These are phyloP conservation scores for Microtus oregoni DNA, from an alignment of 2,113 vertebrate genomes.

Conservation along the genomic window DNA sequence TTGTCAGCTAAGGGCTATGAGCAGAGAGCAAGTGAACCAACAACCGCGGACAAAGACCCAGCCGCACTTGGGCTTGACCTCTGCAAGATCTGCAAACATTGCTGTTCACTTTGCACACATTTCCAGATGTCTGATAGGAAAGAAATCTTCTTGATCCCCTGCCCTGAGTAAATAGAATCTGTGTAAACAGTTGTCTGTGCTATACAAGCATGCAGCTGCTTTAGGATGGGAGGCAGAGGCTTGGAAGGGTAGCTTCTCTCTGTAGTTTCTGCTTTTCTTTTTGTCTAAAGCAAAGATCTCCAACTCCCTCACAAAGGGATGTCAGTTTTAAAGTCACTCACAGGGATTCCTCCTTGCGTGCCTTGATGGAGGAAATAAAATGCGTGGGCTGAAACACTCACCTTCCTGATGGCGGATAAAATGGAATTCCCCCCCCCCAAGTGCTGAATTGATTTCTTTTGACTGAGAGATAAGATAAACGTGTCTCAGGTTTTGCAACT, in stretches of 20 bases:
- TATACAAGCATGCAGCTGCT: background rate
- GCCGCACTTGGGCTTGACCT: background rate
- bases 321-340: background rate
- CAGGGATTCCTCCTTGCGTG: too few relatives aligned
- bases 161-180: background rate
- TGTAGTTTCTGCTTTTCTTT: background rate
- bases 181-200: background rate
- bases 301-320: background rate
- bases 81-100: background rate
- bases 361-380: background rate
- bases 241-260: background rate
- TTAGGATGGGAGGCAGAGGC: background rate
- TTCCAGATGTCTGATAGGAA: background rate
- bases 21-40: background rate
- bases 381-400: background rate
- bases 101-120: background rate
- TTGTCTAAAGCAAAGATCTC: background rate
- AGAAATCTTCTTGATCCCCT: background rate
- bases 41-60: background rate
- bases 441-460: slow-evolving; percentile 24
- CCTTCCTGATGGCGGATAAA: background rate
- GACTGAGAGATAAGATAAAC: background rate
- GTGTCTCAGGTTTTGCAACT: slow-evolving; percentile 29
- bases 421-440: slow-evolving; percentile 1
- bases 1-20: background rate